Percentiles rank a stretch among this genome's conserved stretches.
These are phyloP conservation scores for Hypomesus transpacificus DNA, from an alignment of 2,113 vertebrate species.

Conservation along the genomic window DNA sequence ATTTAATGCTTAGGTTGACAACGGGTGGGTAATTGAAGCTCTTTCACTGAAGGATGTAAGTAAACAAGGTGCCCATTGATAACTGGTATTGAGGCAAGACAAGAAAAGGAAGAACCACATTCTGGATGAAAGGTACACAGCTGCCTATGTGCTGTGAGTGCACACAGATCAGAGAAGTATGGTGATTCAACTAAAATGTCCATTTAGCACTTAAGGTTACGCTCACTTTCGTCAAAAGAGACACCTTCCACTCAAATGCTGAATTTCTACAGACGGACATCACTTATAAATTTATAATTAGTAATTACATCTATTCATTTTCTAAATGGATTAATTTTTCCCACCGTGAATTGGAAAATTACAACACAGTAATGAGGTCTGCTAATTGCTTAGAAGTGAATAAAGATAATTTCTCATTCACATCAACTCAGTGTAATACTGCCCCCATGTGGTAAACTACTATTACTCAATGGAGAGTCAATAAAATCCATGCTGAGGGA, in stretches of 20 bases:
- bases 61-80: no score
- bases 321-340: not conserved
- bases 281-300: not conserved
- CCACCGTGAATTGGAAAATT: not conserved
- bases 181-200: no score
- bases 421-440: not conserved
- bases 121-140: no score
- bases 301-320: not conserved
- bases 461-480: not conserved
- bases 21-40: not conserved
- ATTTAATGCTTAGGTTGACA: no score
- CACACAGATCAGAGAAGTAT: no score
- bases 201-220: no score
- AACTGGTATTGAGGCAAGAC: no score
- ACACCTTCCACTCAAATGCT: not conserved
- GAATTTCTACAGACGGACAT: not conserved
- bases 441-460: slow-evolving; percentile 14
- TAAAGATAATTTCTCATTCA: no score
- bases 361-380: not conserved
- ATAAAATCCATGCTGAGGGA: not conserved
- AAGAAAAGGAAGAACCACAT: no score
- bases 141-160: no score
- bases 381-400: not conserved
- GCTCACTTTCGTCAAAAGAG: not conserved
- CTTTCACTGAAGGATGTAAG: no score